Base-by-base conservation (phyloP, 2,888 invertebrate genomes). In the Linhomoeus sp. region DNA sequence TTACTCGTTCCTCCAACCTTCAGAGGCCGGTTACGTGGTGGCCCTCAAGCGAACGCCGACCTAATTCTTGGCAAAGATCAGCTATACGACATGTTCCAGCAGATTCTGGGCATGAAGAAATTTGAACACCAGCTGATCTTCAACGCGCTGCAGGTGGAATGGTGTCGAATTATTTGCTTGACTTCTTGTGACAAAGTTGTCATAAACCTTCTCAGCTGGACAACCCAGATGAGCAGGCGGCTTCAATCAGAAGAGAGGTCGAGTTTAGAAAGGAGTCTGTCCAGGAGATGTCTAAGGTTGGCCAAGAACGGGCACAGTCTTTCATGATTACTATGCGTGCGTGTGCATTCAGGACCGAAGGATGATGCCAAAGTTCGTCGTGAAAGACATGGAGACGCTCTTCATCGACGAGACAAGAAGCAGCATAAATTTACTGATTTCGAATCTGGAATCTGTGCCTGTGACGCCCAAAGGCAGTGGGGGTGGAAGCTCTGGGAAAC, bases 381-480 rank as follows among this genome's bases (percentile, higher is more conserved):
- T 99, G 59, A 99, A 99, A 76, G 97, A 99, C 73, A 97, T 97
- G 97, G 97, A 97, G 72, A 86, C 87, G 46, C 76, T 99, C 64
- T 97, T 90, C 74, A 81, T 94, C 63, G 97, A 99, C 74, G 97
- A 97, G 71, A 23, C 36, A 19, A 14, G 20, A 9, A 24, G 20
- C 50, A 87, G 90, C 55, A 92, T 99, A 69, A 94, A 92, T 72
- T 76, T 88, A 59, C 75, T 99, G 63, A 97, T 97, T 86, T 85
- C 86, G 54, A 97, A 97, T 75, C 75, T 97, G 69, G 97, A 97
- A 75, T 90, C 90, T 49, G 77, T 97, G 53, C 97, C 97, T 41
- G 94, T 97, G 53, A 88, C 92, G 51, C 60, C 62, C 9, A 92
- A 94, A 71, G 90, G 92, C 63, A 85, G 87, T 59, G 84, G 86